A percentile compares a stretch with the other conserved stretches of the same genome.
Evolutionary conservation across 2,888 invertebrate species (phyloP).

Genomic region (Sericinus montela): DNA sequence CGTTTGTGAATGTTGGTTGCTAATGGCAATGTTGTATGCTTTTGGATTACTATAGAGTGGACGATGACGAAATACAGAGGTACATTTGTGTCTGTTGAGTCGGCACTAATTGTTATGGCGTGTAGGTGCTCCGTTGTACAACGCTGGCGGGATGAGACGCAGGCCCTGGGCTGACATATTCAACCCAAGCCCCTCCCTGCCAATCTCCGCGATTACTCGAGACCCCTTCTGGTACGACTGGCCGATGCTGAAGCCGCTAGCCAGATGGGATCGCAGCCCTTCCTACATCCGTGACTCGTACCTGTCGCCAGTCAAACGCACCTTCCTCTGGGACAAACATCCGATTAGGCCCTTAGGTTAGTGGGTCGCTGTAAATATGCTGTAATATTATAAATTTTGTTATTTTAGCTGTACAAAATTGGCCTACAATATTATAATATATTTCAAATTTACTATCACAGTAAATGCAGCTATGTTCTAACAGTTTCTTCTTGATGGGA

Average conservation of each 20-base stretch:
- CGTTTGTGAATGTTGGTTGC: background rate
- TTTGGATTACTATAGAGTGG: conserved; percentile 36
- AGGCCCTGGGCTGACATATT: conserved; percentile 83
- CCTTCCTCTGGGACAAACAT: conserved; percentile 94
- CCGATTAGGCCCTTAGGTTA: conserved; percentile 94
- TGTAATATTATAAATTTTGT: conserved; percentile 39
- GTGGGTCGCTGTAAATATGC: conserved; percentile 74
- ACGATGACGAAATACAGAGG: conserved; percentile 59
- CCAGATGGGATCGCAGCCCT: conserved; percentile 85
- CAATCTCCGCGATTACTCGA: conserved; percentile 88
- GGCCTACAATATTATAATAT: conserved; percentile 42
- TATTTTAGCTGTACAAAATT: conserved; percentile 56
- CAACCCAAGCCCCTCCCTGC: conserved; percentile 88
- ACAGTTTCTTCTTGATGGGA: conserved; percentile 18
- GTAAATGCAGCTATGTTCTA: conserved; percentile 21
- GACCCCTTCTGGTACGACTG: conserved; percentile 95
- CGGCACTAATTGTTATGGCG: conserved; percentile 54
- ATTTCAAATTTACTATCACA: conserved; percentile 32
- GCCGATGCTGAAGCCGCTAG: conserved; percentile 88
- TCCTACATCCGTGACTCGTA: conserved; percentile 92
- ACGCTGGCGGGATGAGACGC: conserved; percentile 80
- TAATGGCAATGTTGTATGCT: conserved; percentile 27
- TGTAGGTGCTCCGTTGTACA: conserved; percentile 86
- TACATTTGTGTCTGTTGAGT: conserved; percentile 52
- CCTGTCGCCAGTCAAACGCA: conserved; percentile 94